Base-by-base conservation (phyloP, 1,140 invertebrate species). In the Pissodes strobi region DNA sequence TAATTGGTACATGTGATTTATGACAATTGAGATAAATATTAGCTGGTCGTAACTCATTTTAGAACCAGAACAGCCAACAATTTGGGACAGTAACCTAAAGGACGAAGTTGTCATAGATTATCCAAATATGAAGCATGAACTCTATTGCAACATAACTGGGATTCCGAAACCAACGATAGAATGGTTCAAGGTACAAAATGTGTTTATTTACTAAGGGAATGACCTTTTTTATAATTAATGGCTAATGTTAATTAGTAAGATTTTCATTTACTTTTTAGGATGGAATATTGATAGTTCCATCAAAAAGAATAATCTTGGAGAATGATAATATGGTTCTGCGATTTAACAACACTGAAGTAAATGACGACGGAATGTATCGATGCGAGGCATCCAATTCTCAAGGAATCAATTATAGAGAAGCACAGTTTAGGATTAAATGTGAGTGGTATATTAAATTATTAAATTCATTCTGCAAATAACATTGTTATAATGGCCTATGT, bases 141-240 rank as follows among this genome's bases (percentile, higher is more conserved):
- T 82, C 22, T 68, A 70, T 12, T 83, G 82, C 48, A 69, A 71
- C 43, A 67, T 69, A 5, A 55, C 59, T n/a, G 82, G 82, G 0
- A 76, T 82, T 49, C 82, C 82, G 1, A 67, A 69, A 45, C 80
- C 82, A 1, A 67, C 25, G 8, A 77, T 84, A 0, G 72, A 43
- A 0, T 84, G 82, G 82, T 81, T 69, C 51, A 82, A 82, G 72
- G 78, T 78, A 66, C 59, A 60, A 64, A 41, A 25, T 38, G 10
- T 38, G 17, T 57, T 34, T 5, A 60, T 34, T n/a, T 17, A 49
- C n/a, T n/a, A n/a, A n/a, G n/a, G n/a, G n/a, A n/a, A n/a, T n/a
- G n/a, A n/a, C n/a, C n/a, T n/a, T 43, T 43, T 43, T 43, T 43
- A 43, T 1, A n/a, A 43, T 13, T 43, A 15, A 43, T 43, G 9